Percentiles rank a stretch among this genome's conserved stretches.
These are phyloP conservation scores for Chromoteleia sp. DNA, from an alignment of 2,888 invertebrate species.

Conservation along the genomic window DNA sequence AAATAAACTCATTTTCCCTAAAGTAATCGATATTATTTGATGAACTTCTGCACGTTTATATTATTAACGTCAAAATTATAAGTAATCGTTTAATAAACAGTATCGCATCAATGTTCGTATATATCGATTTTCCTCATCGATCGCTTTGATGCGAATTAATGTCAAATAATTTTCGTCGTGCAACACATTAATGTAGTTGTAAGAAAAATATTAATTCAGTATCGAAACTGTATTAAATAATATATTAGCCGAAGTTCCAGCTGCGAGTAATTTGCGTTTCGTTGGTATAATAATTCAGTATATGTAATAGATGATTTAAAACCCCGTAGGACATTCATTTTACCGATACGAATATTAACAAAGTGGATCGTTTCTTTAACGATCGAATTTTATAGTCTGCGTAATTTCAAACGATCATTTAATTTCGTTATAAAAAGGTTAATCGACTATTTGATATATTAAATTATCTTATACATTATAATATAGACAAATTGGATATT, in stretches of 20 bases:
- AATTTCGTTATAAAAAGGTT: neutral
- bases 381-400: slow-evolving; percentile 2
- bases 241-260: slow-evolving; percentile 19
- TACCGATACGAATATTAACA: slow-evolving; percentile 9
- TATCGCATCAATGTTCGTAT: too few species aligned
- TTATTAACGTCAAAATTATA: too few species aligned
- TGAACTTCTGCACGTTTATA: too few species aligned
- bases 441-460: neutral
- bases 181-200: neutral
- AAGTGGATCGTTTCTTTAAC: slow-evolving; percentile 5
- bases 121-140: neutral
- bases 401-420: neutral
- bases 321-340: neutral
- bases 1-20: too few species aligned
- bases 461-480: too few species aligned
- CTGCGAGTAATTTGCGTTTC: slow-evolving; percentile 13
- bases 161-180: neutral
- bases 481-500: too few species aligned
- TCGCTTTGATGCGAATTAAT: neutral
- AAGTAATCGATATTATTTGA: too few species aligned
- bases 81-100: too few species aligned
- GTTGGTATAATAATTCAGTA: slow-evolving; percentile 26
- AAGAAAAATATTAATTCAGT: slow-evolving; percentile 23
- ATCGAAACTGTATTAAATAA: slow-evolving; percentile 20
- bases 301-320: slow-evolving; percentile 12